A percentile compares a stretch with the other conserved stretches of the same genome.
Evolutionary conservation across 37 sponge, comb jelly and placozoan genomes (phyloP).

Genomic region (Trichoplax adhaerens): DNA sequence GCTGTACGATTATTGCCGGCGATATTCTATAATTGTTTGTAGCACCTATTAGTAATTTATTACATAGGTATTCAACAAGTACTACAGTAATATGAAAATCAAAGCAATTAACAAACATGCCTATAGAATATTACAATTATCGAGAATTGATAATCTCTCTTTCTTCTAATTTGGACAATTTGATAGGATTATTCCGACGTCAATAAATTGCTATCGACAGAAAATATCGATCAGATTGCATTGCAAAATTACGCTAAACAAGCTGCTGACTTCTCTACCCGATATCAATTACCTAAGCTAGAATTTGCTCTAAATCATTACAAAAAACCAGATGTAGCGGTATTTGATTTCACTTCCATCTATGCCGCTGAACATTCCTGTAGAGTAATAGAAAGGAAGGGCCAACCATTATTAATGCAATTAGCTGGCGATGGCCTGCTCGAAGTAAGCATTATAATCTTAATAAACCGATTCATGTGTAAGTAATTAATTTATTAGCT

Average conservation of each 20-base stretch:
- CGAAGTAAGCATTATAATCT: conserved; percentile 31
- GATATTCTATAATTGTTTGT: too few relatives aligned
- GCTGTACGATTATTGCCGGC: too few relatives aligned
- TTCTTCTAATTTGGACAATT: background rate
- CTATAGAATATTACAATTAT: background rate
- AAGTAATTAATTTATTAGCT: too few relatives aligned
- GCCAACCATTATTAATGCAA: conserved; percentile 50
- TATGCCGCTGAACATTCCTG: conserved; percentile 77
- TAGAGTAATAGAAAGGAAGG: conserved; percentile 32
- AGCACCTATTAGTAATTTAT: background rate
- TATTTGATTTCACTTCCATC: conserved; percentile 95
- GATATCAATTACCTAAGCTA: conserved; percentile 38
- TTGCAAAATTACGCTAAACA: conserved; percentile 54
- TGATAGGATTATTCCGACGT: conserved; percentile 48
- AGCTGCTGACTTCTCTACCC: conserved; percentile 63
- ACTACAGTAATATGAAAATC: background rate
- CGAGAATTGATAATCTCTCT: background rate
- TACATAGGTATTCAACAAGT: background rate
- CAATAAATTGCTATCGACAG: conserved; percentile 24
- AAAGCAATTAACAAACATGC: background rate
- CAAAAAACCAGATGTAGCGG: conserved; percentile 71
- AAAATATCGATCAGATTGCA: conserved; percentile 28
- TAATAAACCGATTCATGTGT: too few relatives aligned
- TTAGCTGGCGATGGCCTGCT: conserved; percentile 82
- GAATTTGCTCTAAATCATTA: conserved; percentile 47